Percentiles rank a stretch among this genome's conserved stretches.
These are phyloP conservation scores for Triops cancriformis DNA, from an alignment of 1,140 invertebrate species.

Conservation along the genomic window DNA sequence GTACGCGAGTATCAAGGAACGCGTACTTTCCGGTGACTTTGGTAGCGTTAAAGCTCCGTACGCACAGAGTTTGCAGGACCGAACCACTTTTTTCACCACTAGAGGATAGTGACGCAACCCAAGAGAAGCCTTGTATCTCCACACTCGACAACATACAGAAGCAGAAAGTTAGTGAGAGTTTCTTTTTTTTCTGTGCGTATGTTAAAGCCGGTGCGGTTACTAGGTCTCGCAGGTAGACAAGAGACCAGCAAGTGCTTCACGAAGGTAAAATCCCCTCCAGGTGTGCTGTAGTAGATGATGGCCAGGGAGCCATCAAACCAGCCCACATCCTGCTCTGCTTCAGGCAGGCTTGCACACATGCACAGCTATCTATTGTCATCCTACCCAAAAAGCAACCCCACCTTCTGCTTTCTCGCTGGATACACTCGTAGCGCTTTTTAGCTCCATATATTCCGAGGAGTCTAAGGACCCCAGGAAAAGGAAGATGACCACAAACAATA, in stretches of 20 bases:
- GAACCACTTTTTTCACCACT: too few species aligned
- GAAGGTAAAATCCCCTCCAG: not conserved
- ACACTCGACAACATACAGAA: too few species aligned
- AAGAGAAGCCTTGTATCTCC: too few species aligned
- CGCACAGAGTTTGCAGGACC: too few species aligned
- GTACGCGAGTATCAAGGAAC: too few species aligned
- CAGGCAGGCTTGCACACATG: conserved; percentile 3
- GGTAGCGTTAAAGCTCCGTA: too few species aligned
- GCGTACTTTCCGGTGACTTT: too few species aligned
- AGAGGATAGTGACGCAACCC: too few species aligned
- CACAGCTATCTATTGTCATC: conserved; percentile 4
- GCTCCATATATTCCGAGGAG: not conserved
- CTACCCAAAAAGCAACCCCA: not conserved
- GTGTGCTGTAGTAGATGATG: conserved; percentile 5
- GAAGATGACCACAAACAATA: conserved; percentile 6
- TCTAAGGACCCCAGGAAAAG: not conserved
- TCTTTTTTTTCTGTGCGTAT: too few species aligned
- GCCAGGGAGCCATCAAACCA: not conserved
- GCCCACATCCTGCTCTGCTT: conserved; percentile 12
- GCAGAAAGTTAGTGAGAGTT: too few species aligned
- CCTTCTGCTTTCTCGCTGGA: not conserved
- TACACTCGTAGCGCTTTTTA: not conserved
- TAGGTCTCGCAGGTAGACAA: not conserved
- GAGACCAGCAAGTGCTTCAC: not conserved
- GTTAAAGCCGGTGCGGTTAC: not conserved